phyloP scores from a whole-genome alignment of 2,888 invertebrate genomes.

The Phrixothrix hirtus region DNA sequence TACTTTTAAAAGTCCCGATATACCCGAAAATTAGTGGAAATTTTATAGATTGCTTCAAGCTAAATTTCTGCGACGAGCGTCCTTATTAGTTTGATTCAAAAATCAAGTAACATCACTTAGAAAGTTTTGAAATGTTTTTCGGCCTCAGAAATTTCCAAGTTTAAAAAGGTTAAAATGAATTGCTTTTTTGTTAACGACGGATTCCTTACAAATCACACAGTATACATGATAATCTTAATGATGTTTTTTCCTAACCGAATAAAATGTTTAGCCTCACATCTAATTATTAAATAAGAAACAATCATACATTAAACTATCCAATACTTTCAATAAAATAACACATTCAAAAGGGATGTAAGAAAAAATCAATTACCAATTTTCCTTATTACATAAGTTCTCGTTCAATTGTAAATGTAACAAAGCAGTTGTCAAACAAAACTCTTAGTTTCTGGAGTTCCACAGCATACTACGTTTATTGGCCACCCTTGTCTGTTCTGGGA shows the following conservation, averaged over 20 bases:
- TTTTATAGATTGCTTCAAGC: constrained; percentile 47
- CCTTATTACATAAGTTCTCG: background rate
- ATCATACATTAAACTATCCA: too few relatives aligned
- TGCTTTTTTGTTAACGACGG: constrained; percentile 1
- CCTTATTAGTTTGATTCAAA: constrained; percentile 45
- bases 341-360: too few relatives aligned
- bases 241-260: constrained; percentile 1
- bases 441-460: constrained; percentile 35
- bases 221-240: too few relatives aligned
- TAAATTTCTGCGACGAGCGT: constrained; percentile 36
- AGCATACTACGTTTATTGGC: constrained; percentile 42
- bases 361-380: too few relatives aligned
- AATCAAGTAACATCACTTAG: constrained; percentile 31
- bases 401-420: constrained; percentile 11
- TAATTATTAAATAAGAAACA: too few relatives aligned
- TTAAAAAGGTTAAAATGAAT: constrained; percentile 20
- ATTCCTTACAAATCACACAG: too few relatives aligned
- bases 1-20: constrained; percentile 49
- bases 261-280: too few relatives aligned
- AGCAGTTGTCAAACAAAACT: constrained; percentile 29
- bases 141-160: constrained; percentile 22
- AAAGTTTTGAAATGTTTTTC: constrained; percentile 26
- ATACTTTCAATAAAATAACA: too few relatives aligned
- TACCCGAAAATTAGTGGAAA: constrained; percentile 49
- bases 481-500: constrained; percentile 42